Evolutionary conservation across 2,113 vertebrate genomes (phyloP).

Genomic region (Parus major): DNA sequence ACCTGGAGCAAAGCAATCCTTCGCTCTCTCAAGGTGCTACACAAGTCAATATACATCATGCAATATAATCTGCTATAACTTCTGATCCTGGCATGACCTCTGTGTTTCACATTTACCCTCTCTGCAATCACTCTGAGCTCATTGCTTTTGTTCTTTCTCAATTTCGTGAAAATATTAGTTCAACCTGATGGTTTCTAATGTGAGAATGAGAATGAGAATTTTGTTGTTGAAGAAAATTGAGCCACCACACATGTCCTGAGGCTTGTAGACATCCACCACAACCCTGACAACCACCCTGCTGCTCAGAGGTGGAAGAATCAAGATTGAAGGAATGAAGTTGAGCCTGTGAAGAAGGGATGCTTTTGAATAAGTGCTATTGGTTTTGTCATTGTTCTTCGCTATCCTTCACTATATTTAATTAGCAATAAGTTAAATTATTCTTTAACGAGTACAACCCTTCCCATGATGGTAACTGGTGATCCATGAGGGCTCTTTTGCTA

Average conservation of each 20-base stretch:
- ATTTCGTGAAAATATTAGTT: not conserved
- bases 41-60: not conserved
- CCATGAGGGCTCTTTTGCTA: not conserved
- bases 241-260: not conserved
- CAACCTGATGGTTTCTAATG: not conserved
- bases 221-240: not conserved
- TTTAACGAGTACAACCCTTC: not conserved
- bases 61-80: not conserved
- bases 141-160: not conserved
- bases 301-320: not conserved
- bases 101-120: not conserved
- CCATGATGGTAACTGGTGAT: not conserved
- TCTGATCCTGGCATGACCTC: not conserved
- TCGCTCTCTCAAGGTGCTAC: not conserved
- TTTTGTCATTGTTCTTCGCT: not conserved
- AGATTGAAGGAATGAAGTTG: not conserved
- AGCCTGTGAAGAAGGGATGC: not conserved
- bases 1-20: not conserved
- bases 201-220: not conserved
- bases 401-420: not conserved
- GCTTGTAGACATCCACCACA: not conserved
- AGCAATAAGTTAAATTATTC: not conserved
- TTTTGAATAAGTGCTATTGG: not conserved
- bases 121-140: not conserved
- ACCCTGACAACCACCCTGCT: not conserved